Evolutionary conservation across 1,140 invertebrate species (phyloP), one percentile per base, ranked within the genome.

Genomic region (Cotesia glomerata): DNA sequence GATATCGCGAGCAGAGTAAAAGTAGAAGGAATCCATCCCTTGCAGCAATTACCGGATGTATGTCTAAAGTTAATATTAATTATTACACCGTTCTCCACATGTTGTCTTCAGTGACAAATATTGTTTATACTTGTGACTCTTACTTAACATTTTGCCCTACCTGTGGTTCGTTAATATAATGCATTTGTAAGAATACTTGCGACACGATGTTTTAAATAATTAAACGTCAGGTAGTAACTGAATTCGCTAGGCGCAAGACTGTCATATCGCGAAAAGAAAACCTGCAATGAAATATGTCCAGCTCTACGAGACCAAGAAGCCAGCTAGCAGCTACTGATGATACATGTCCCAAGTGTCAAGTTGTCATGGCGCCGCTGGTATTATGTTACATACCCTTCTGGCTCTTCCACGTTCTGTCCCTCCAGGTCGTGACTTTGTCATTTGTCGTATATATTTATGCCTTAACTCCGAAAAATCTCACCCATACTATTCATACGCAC

Each of bases 291-390:
- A 65, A 72, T 52, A 39, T 59, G 36, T 71, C 71, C 73, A 74
- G 9, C 13, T n/a, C 75, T 54, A 71, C 75, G 75, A 76, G 71
- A 74, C 68, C 71, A 63, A 9, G 18, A 63, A 62, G 69, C 11
- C 39, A 45, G 75, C 75, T 76, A 76, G 7, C 39, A 45, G 75
- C 75, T 76, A 76, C 75, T 68, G 75, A 76, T 76, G 75, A 76
- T 76, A 63, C 71, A 76, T 76, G 75, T 69, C 66, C 75, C 32
- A 68, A 59, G 68, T 74, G 75, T 74, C 71, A 76, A 58, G 62
- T 64, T 75, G 74, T 75, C 74, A 72, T 58, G 67, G 74, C 68
- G 36, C 71, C 71, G 64, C 26, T 71, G 64, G 67, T 77, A 74
- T 78, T 74, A 76, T 76, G 75, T 76, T 76, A 74, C 75, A 11